A percentile compares a stretch with the other conserved stretches of the same genome.
phyloP scores from a whole-genome alignment of 2,888 invertebrate species.

The Drosophila melanosoma region DNA sequence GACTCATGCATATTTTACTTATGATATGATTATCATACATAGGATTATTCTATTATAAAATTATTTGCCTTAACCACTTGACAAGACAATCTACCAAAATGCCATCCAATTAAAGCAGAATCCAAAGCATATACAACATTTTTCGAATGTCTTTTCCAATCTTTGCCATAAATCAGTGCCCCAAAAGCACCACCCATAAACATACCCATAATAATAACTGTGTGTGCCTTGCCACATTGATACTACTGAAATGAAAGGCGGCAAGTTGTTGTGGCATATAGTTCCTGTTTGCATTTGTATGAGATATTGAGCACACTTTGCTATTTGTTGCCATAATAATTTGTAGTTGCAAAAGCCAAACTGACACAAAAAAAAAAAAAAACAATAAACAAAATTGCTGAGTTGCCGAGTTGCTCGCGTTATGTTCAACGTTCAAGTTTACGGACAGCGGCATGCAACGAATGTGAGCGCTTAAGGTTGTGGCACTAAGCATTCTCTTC shows the following conservation, averaged over 20 bases:
- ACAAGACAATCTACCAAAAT: slow-evolving; percentile 24
- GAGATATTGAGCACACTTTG: slow-evolving; percentile 25
- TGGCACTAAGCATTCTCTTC: slow-evolving; percentile 30
- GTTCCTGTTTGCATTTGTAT: slow-evolving; percentile 37
- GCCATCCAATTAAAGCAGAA: slow-evolving; percentile 18
- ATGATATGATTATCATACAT: neutral
- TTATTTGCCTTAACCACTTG: neutral
- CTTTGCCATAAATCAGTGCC: slow-evolving; percentile 46
- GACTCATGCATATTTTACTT: neutral
- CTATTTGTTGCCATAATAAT: slow-evolving; percentile 51
- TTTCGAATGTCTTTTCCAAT: neutral
- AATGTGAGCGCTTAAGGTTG: slow-evolving; percentile 44
- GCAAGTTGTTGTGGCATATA: slow-evolving; percentile 19
- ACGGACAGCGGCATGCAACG: slow-evolving; percentile 29
- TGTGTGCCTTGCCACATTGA: neutral
- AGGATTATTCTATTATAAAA: neutral
- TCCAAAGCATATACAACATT: slow-evolving; percentile 3
- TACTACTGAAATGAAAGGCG: neutral
- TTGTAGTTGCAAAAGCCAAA: slow-evolving; percentile 58
- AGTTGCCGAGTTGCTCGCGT: slow-evolving; percentile 18
- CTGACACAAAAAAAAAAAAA: slow-evolving; percentile 47
- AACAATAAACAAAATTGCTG: slow-evolving; percentile 51
- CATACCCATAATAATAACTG: slow-evolving; percentile 9
- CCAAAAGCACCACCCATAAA: slow-evolving; percentile 26
- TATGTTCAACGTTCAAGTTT: slow-evolving; percentile 37